These are phyloP conservation scores for Trachelus stipa DNA, from an alignment of 2,888 invertebrate genomes.

Conservation along the genomic window DNA sequence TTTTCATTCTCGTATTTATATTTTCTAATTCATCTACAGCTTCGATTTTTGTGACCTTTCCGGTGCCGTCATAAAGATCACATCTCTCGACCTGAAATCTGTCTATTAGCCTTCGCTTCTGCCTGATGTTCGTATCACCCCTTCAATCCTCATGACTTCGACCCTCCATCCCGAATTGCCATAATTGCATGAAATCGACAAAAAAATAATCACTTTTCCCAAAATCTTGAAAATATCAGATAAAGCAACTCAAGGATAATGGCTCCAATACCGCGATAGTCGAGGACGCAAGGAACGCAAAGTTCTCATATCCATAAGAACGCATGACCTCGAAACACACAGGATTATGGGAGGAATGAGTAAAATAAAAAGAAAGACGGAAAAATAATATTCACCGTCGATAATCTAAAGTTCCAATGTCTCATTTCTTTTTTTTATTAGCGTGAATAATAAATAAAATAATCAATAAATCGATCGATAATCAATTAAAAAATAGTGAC, in stretches of 20 bases:
- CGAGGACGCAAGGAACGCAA: background rate
- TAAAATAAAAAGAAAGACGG: background rate
- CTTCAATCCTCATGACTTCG: background rate
- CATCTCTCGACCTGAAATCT: background rate
- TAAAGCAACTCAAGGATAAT: background rate
- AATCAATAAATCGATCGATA: constrained; percentile 60
- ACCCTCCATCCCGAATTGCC: background rate
- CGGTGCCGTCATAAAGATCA: constrained; percentile 1
- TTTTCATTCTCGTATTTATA: background rate
- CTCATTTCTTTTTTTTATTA: constrained; percentile 36
- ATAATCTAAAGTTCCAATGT: constrained; percentile 34
- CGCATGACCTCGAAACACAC: background rate
- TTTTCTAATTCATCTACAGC: background rate
- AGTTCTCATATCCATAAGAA: background rate
- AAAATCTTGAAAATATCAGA: background rate
- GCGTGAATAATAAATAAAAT: constrained; percentile 62
- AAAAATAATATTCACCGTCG: constrained; percentile 6
- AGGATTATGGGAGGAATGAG: background rate
- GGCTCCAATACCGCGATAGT: background rate
- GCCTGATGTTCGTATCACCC: background rate
- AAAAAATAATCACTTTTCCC: background rate
- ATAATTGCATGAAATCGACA: background rate
- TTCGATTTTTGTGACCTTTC: background rate
- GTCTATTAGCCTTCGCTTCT: background rate
- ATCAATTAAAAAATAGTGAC: constrained; percentile 65